A percentile compares a stretch with the other conserved stretches of the same genome.
Evolutionary conservation across 2,888 invertebrate genomes (phyloP).

Genomic region (Melitaea athalia): DNA sequence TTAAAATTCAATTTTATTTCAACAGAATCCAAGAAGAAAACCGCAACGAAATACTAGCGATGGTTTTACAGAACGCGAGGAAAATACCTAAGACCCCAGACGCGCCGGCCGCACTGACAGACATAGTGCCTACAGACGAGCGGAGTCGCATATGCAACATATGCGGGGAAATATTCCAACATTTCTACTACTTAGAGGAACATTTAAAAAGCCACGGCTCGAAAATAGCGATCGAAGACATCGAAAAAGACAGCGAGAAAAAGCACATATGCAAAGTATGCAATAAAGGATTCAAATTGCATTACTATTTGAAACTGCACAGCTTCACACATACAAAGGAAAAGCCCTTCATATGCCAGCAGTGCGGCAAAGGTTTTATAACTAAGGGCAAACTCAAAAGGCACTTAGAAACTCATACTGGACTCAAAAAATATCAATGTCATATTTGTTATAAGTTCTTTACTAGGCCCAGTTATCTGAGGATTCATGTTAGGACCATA

Average conservation of each 20-base stretch:
- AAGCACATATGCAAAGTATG: slow-evolving; percentile 68
- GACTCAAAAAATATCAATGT: slow-evolving; percentile 72
- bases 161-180: slow-evolving; percentile 73
- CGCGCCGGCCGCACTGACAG: slow-evolving; percentile 39
- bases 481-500: slow-evolving; percentile 72
- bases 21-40: slow-evolving; percentile 69
- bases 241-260: slow-evolving; percentile 58
- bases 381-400: slow-evolving; percentile 72
- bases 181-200: slow-evolving; percentile 73
- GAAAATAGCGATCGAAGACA: slow-evolving; percentile 61
- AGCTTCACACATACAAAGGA: slow-evolving; percentile 74
- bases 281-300: slow-evolving; percentile 69
- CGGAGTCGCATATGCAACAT: slow-evolving; percentile 72
- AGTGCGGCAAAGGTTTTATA: slow-evolving; percentile 75
- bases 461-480: slow-evolving; percentile 67
- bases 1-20: not conserved
- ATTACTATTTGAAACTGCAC: slow-evolving; percentile 72
- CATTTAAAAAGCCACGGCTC: slow-evolving; percentile 72
- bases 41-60: slow-evolving; percentile 67
- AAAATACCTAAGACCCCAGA: slow-evolving; percentile 61
- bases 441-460: slow-evolving; percentile 77
- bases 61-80: slow-evolving; percentile 73
- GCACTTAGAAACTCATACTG: slow-evolving; percentile 70
- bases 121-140: slow-evolving; percentile 57
- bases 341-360: slow-evolving; percentile 72